Evolutionary conservation across 2,113 vertebrate genomes (phyloP).

Genomic region (Cyanoramphus novaezelandiae): DNA sequence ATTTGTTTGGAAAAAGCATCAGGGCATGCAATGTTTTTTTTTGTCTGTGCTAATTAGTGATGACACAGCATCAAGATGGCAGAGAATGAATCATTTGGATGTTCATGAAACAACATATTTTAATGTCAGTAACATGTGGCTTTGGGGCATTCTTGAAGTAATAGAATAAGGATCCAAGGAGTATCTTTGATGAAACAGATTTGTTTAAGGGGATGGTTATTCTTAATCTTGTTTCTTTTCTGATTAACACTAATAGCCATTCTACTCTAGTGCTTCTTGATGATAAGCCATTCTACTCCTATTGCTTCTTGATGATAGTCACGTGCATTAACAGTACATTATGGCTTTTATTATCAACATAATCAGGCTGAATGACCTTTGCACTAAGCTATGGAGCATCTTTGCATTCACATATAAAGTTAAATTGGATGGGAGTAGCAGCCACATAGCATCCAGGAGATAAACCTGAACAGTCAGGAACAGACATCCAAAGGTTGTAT

Average conservation of each 20-base stretch:
- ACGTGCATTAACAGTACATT: neutral
- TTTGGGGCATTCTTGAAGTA: conserved; percentile 29
- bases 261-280: neutral
- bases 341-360: neutral
- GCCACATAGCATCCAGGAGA: neutral
- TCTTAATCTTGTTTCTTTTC: neutral
- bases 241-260: neutral
- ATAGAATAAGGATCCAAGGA: neutral
- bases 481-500: neutral
- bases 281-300: neutral
- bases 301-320: neutral
- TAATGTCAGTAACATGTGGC: conserved; percentile 27
- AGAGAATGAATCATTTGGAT: conserved; percentile 53
- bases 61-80: conserved; percentile 58
- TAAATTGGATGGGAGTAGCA: neutral
- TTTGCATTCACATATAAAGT: neutral
- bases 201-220: neutral
- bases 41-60: conserved; percentile 39
- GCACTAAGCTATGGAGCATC: neutral
- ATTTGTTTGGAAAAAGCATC: conserved; percentile 48
- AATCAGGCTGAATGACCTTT: neutral
- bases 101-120: conserved; percentile 1
- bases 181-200: conserved; percentile 14
- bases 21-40: neutral
- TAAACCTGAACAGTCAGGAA: neutral